Base-by-base conservation (phyloP, 1,140 invertebrate species). In the Lineus longissimus region DNA sequence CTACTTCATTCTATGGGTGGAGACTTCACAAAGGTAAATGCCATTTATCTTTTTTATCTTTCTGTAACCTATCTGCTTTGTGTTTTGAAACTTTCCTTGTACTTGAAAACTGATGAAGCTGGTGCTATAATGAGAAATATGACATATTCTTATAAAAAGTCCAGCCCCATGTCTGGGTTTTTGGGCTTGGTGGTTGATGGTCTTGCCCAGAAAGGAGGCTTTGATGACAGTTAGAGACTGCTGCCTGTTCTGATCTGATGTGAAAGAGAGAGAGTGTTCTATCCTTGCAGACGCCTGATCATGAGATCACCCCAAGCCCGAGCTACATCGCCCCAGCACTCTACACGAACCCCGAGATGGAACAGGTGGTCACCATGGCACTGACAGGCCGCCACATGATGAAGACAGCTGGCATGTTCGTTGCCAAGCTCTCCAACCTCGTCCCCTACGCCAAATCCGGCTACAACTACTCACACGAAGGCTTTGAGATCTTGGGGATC, bases 401-500 rank as follows among this genome's bases (percentile, higher is more conserved):
- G 4, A 76, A 75, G 65, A 70, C 69, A 19, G 74, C 64, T 67
- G 77, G 77, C 2, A 59, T 73, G 2, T 73, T 75, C 54, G 36
- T 77, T 33, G 75, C 70, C 43, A 72, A 73, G 55, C 51, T 77
- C 0, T 62, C 74, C 13, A 70, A 70, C 29, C 51, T 76, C 59
- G 45, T 73, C 40, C 75, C 76, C n/a, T 74, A 72, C 65, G 71
- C 71, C 64, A 69, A 64, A 9, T 66, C 70, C 25, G 55, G 64
- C 13, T 54, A 63, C 30, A 54, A 68, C 19, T 65, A 68, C 2
- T 43, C 70, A 25, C 60, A 36, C n/a, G 72, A 74, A 17, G 72
- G 74, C 7, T 68, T 76, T 66, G 78, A 80, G 57, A 59, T 80
- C 54, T 65, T 80, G 11, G 78, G 76, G 1, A 65, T 80, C 22